Conservation (phyloP, 1,140 invertebrate genomes). For the Heliconius congener region DNA sequence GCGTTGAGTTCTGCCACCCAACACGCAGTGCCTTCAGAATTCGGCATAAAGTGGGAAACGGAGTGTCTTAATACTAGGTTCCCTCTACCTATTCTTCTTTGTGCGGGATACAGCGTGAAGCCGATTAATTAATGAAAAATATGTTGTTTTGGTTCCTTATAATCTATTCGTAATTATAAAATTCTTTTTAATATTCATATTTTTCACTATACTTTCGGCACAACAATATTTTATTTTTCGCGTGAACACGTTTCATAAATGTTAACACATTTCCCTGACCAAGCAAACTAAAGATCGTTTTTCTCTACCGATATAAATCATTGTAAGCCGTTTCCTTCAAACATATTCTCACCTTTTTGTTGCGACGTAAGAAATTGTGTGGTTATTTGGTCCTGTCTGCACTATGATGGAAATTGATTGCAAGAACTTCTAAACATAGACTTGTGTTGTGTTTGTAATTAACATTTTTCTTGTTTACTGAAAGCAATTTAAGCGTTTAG, state of each 20-base stretch:
- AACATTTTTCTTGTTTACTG: no score
- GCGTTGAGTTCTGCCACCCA: no score
- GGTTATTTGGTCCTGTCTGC: neutral
- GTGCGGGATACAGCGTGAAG: no score
- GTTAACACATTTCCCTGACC: slow-evolving; percentile 52
- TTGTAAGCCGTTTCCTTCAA: slow-evolving; percentile 58
- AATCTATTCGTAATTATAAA: no score
- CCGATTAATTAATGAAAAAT: no score
- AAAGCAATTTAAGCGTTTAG: no score
- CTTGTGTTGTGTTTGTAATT: no score
- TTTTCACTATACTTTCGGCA: slow-evolving; percentile 4
- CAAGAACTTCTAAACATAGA: neutral
- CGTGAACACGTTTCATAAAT: slow-evolving; percentile 25
- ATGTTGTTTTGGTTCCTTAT: no score
- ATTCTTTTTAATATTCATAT: neutral
- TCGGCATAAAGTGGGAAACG: no score
- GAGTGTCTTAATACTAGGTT: no score
- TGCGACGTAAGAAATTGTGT: slow-evolving; percentile 28
- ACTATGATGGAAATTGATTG: slow-evolving; percentile 9
- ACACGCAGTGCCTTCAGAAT: no score
- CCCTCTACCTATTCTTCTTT: no score
- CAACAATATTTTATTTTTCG: slow-evolving; percentile 11
- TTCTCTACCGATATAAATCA: slow-evolving; percentile 66
- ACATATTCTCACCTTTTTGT: slow-evolving; percentile 67
- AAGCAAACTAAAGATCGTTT: slow-evolving; percentile 44